Evolutionary conservation across 1,140 invertebrate species (phyloP).

Genomic region (Bombus pyrosoma): DNA sequence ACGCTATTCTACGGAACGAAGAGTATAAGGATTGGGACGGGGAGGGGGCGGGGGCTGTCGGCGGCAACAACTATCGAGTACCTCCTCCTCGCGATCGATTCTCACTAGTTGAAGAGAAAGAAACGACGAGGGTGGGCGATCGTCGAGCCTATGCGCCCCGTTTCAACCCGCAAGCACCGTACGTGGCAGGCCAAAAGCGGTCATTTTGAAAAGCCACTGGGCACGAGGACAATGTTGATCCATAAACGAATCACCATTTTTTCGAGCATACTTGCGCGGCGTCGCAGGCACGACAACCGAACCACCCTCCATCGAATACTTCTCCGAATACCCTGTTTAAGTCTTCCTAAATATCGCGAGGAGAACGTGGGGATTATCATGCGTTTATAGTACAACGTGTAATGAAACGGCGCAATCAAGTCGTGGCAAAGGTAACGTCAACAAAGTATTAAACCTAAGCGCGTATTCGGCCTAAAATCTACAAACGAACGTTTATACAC

Average conservation of each 20-base stretch:
- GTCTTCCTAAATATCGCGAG: slow-evolving; percentile 60
- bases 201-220: slow-evolving; percentile 77
- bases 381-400: slow-evolving; percentile 20
- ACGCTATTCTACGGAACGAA: slow-evolving; percentile 31
- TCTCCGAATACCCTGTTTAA: slow-evolving; percentile 72
- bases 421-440: slow-evolving; percentile 57
- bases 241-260: slow-evolving; percentile 64
- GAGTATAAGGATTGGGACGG: too few relatives aligned
- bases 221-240: slow-evolving; percentile 72
- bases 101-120: slow-evolving; percentile 56
- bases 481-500: slow-evolving; percentile 66
- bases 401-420: slow-evolving; percentile 42
- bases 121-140: not conserved
- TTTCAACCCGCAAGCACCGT: slow-evolving; percentile 73
- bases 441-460: slow-evolving; percentile 65
- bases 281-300: slow-evolving; percentile 32
- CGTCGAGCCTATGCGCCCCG: slow-evolving; percentile 26
- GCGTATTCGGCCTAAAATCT: slow-evolving; percentile 53
- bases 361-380: slow-evolving; percentile 1
- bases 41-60: too few relatives aligned
- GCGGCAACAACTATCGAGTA: slow-evolving; percentile 16
- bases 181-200: slow-evolving; percentile 78
- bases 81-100: slow-evolving; percentile 44
- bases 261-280: slow-evolving; percentile 64
- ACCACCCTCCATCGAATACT: not conserved